Percentiles rank a stretch among this genome's conserved stretches.
Conservation (phyloP, 2,113 vertebrate genomes). For the Nycticebus coucang region DNA sequence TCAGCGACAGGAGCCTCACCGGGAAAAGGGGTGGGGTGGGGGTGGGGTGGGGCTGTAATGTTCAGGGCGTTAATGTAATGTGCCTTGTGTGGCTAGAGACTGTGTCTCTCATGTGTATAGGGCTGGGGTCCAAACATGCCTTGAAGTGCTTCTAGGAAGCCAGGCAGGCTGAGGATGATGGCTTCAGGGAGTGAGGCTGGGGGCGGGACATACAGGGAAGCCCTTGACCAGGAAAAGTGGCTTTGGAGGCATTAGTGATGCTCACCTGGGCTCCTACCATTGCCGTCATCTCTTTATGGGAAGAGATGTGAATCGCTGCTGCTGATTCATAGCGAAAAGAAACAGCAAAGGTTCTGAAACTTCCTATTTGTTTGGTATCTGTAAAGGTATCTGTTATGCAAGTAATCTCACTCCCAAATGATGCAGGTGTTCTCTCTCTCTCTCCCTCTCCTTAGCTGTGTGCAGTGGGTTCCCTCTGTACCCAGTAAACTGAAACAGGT, state of each 20-base stretch:
- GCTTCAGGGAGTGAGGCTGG: neutral
- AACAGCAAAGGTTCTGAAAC: slow-evolving; percentile 28
- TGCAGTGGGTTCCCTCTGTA: slow-evolving; percentile 34
- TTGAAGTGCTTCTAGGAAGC: neutral
- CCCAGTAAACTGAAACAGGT: too few species aligned
- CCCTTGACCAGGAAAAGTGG: neutral
- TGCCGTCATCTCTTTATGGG: neutral
- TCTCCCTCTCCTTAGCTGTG: neutral
- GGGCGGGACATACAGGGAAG: neutral
- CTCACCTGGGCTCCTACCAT: neutral
- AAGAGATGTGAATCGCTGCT: neutral
- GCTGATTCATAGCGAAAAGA: slow-evolving; percentile 62
- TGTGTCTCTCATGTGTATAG: neutral
- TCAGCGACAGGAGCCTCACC: neutral
- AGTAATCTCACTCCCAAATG: slow-evolving; percentile 37
- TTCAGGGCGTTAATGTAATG: neutral
- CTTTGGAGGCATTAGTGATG: neutral
- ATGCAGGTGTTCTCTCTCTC: neutral
- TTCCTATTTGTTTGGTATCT: slow-evolving; percentile 74
- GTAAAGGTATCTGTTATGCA: slow-evolving; percentile 56
- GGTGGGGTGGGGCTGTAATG: too few species aligned
- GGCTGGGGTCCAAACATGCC: neutral
- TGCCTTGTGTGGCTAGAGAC: neutral
- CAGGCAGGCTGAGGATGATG: accelerated
- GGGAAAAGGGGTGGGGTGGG: neutral